Conservation (phyloP, 2,888 invertebrate species). For the Smittia aterrima region DNA sequence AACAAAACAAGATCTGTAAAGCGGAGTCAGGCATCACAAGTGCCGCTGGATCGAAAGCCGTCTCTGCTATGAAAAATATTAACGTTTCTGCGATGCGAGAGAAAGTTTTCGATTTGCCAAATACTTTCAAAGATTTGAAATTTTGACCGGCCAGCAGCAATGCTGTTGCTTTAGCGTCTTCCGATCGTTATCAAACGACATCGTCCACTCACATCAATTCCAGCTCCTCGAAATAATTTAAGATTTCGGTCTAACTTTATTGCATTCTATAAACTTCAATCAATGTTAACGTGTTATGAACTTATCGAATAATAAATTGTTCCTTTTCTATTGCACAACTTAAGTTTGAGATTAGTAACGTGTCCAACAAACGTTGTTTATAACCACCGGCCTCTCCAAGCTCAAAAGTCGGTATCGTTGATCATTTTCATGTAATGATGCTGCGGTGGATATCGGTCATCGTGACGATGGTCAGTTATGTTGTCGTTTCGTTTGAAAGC, state of each 20-base stretch:
- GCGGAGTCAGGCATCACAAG: slow-evolving; percentile 91
- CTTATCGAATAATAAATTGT: background rate
- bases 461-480: background rate
- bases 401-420: background rate
- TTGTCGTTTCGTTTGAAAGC: background rate
- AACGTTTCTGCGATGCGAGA: slow-evolving; percentile 82
- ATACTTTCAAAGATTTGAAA: slow-evolving; percentile 35
- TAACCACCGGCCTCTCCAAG: no score
- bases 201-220: background rate
- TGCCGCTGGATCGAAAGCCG: slow-evolving; percentile 95
- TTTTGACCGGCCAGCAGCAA: slow-evolving; percentile 15
- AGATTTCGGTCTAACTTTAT: background rate
- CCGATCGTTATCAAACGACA: background rate
- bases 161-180: background rate
- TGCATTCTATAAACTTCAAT: background rate
- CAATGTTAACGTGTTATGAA: background rate
- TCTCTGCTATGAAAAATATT: slow-evolving; percentile 98
- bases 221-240: slow-evolving; percentile 1
- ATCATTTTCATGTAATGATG: background rate
- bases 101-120: slow-evolving; percentile 24
- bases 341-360: no score
- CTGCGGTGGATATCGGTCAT: background rate
- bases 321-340: background rate
- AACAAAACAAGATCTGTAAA: slow-evolving; percentile 97
- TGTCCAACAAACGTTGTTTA: no score